Evolutionary conservation across 2,797 vertebrate genomes (phyloP), one percentile per base, ranked within the genome.

Genomic region (Cynopterus sphinx): DNA sequence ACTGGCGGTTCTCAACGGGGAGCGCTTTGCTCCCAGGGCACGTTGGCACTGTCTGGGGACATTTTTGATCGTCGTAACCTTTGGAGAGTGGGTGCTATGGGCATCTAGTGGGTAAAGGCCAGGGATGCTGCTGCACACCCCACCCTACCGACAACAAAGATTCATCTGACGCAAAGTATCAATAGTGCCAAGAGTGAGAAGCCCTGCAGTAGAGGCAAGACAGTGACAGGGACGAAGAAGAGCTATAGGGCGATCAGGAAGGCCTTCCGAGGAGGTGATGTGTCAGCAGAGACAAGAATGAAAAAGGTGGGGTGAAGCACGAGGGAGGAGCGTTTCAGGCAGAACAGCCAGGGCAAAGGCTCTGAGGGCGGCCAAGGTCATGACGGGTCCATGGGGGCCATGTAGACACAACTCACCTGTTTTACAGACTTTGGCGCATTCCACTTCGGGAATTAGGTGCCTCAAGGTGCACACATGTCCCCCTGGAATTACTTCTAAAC

Each of bases 261-360:
- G 61, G 24, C 22, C 15, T 2, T 28, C 33, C 0, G 0, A 41
- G 4, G 57, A 46, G 51, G 41, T 12, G 12, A 26, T 53, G 22
- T 26, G 70, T 87, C 15, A 13, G 43, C 63, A 71, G 43, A 49
- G 51, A 92, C 11, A 0, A 1, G 10, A n/a, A 41, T 28, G 24
- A 28, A 41, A 24, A 31, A 49, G 16, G 13, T 9, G 43, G 51
- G 1, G 11, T 19, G 3, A 43, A 28, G 0, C 0, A 5, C 0
- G 1, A 7, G 10, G 31, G 36, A 81, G n/a, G 4, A 55, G 11
- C 22, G n/a, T 74, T 53, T 13, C 5, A 41, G 49, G 33, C 13
- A 24, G 17, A 28, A 53, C 6, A 4, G 22, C 33, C 39, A 24
- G 1, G n/a, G 19, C 67, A 33, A 90, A 96, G 53, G n/a, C 13